Base-by-base conservation (phyloP, 2,113 vertebrate genomes). In the Hirundichthys speculiger region DNA sequence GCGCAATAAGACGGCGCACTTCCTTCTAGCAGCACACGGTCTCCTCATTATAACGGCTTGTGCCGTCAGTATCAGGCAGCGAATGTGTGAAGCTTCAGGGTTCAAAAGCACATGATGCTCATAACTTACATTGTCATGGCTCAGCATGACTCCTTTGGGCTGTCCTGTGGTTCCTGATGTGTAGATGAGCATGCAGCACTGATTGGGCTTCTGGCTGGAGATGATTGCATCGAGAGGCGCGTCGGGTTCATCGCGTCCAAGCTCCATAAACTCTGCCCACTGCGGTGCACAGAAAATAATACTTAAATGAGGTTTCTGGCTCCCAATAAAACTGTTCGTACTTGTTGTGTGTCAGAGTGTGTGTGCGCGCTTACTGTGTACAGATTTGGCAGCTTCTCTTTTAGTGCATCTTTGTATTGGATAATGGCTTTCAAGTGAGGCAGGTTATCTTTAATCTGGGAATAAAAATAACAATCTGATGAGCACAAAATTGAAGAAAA, bases 121-220 rank as follows among this genome's bases (percentile, higher is more conserved):
- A 13, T 21, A 6, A 83, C 95, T 93, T 42, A 97, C 97, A 0
- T 99, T 99, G 89, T 99, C 97, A 0, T 99, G 98, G 54, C 96
- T 98, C 0, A 99, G 94, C 98, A 99, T 98, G 15, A 96, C 95
- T 1, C 94, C 98, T 80, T 98, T 99, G 11, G 98, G 97, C 49
- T 91, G 79, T 1, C 95, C 96, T 0, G 88, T 93, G 52, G 96
- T 99, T 24, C 98, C 98, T 0, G 96, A 97, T 21, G 98, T 99
- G 59, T 98, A 99, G 75, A 99, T 95, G 47, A 99, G 83, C 0
- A 91, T 92, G 12, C 97, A 98, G 68, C 98, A 99, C 76, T 98
- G 95, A 75, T 94, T 98, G 3, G 95, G 91, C 77, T 94, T 97
- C 91, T 96, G 96, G 2, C 75, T 89, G 0, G 66, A 47, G 20